Base-by-base conservation (phyloP, 2,797 vertebrate genomes). In the Varecia variegata region DNA sequence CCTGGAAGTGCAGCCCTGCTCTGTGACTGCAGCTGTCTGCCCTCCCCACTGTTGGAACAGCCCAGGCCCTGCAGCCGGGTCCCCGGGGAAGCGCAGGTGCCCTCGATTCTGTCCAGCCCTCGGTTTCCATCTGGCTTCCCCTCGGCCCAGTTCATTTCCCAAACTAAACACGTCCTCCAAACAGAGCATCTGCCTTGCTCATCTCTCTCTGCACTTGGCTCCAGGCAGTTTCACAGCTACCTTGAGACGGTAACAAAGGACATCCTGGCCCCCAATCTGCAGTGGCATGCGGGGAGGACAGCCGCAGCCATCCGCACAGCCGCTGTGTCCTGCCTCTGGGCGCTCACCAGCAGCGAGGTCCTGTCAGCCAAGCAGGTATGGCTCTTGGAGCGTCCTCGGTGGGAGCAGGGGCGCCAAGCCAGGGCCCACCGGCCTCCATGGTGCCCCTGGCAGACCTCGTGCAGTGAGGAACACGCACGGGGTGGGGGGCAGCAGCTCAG, bases 281-380 rank as follows among this genome's bases (percentile, higher is more conserved):
- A 99, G 98, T 99, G 99, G 99, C 98, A 97, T 0, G 99, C 99
- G 0, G 99, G 99, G 47, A 99, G 99, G 92, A 99, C 98, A 0
- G 99, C 99, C 0, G 99, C 98, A 2, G 99, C 99, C 76, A 98
- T 99, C 95, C 99, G 99, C 87, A 99, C 99, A 4, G 98, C 99
- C 0, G 99, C 99, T 23, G 98, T 99, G 87, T 99, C 99, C 94
- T 99, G 99, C 97, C 98, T 99, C 97, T 99, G 99, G 98, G 99
- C 99, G 5, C 98, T 99, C 80, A 96, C 99, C 96, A 99, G 99
- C 80, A 99, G 99, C 18, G 98, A 98, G 5, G 97, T 98, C 81
- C 97, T 99, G 96, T 98, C 99, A 5, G 97, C 98, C 25, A 93
- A 98, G 97, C 99, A 99, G 99, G 99, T 99, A 98, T 86, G 86